A percentile compares a stretch with the other conserved stretches of the same genome.
Evolutionary conservation across 2,797 vertebrate genomes (phyloP).

Genomic region (Peromyscus attwateri): DNA sequence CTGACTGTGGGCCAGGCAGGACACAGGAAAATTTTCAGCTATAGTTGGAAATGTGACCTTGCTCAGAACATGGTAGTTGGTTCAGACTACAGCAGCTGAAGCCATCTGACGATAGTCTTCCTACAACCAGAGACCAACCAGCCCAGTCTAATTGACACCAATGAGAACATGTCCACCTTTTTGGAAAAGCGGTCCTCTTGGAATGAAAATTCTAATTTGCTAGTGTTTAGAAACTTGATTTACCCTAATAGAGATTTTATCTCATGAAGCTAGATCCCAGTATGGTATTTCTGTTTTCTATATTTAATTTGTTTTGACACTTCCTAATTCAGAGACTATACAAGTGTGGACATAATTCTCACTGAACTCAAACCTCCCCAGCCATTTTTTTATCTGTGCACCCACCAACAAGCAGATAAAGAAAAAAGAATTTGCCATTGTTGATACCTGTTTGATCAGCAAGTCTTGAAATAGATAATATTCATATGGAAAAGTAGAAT

Average conservation of each 20-base stretch:
- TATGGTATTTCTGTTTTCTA: background rate
- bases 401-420: background rate
- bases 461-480: constrained; percentile 30
- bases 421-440: background rate
- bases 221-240: background rate
- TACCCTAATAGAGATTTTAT: background rate
- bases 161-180: background rate
- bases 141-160: background rate
- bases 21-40: too few species aligned
- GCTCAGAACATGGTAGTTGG: background rate
- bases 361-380: background rate
- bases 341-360: background rate
- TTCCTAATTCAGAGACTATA: background rate
- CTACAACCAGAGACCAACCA: background rate
- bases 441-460: background rate
- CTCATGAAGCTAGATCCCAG: background rate
- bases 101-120: background rate
- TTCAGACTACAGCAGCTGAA: background rate
- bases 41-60: background rate
- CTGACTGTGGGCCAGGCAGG: too few species aligned
- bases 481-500: background rate
- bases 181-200: background rate
- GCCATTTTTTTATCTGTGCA: background rate
- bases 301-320: background rate
- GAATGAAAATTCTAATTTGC: background rate